Base-by-base conservation (phyloP, 2,113 vertebrate species). In the Symphodus melops region DNA sequence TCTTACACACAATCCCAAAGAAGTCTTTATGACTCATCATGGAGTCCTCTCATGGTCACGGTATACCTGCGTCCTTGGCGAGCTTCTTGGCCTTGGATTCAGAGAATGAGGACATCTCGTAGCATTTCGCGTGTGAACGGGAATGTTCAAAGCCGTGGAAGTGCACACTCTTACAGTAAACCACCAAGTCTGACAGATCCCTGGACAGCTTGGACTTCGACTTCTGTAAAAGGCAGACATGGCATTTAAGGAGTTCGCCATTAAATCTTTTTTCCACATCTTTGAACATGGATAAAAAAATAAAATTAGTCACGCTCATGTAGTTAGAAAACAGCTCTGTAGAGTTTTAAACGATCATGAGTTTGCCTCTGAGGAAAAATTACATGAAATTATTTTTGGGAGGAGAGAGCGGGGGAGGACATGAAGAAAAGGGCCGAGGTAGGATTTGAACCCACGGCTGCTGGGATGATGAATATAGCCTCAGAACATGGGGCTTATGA, bases 141-240 rank as follows among this genome's bases (percentile, higher is more conserved):
- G 96, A 95, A 10, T 94, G 91, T 44, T 94, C 88, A 83, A 99
- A 99, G 87, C 93, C 94, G 11, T 62, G 86, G 86, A 99, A 99
- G 48, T 95, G 92, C 36, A 97, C 95, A 0, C 90, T 96, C 89
- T 96, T 98, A 88, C 97, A 96, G 95, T 98, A 99, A 87, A 98
- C 60, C 14, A 99, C 92, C n/a, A 96, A 93, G 84, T 97, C 94
- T 0, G 97, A 98, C 72, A 98, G 89, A 1, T 91, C 91, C 79
- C 93, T 82, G 53, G 95, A 96, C 68, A 98, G 81, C 63, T 91
- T 93, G 71, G 95, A 91, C 80, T 92, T 95, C 57, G 91, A 86
- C 73, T 93, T 96, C 96, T 97, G 87, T 55, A 59, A 69, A 19
- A 44, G 9, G 28, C 28, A 33, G 1, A 58, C 9, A 72, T 14